Evolutionary conservation across 2,888 invertebrate species (phyloP), one percentile per base, ranked within the genome.

Genomic region (Polymixis lichenea): DNA sequence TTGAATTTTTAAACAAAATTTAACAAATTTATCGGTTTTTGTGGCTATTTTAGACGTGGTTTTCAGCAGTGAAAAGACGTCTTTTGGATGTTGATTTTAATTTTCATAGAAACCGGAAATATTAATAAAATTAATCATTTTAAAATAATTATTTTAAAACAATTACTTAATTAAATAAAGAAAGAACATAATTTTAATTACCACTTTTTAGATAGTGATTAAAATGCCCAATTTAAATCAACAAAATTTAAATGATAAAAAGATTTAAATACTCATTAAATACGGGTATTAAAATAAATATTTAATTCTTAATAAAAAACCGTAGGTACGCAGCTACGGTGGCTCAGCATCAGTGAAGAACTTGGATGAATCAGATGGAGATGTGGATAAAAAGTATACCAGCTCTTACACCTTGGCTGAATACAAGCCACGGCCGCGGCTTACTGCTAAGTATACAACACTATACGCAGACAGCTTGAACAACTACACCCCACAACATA

Each of bases 331-430:
- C 86, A 97, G 94, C 88, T 95, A 94, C 85, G 96, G 95, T 32
- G 95, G 95, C 2, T 96, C 95, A 22, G 92, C 95, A 0, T 97
- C 96, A 1, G 94, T 97, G 70, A 97, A 95, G 88, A 96, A 97
- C 83, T 83, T 97, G 67, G 97, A 97, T 77, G 97, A 96, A 74
- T 96, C 95, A 0, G 97, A 96, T 32, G 95, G 92, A 0, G 96
- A 97, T 65, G 82, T 93, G 46, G 95, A 95, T 86, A 96, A 96
- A 89, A 96, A 96, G 84, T 96, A 95, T 68, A 85, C 91, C 1
- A 87, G 90, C 0, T 87, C 94, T 0, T 94, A 93, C 74, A 86
- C 92, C 0, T 88, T 95, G 28, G 87, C 93, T 0, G 95, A 95
- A 75, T 94, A 93, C 83, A 95, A 94, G 71, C 94, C 95, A 0